Base-by-base conservation (phyloP, 2,888 invertebrate species). In the Tromatobia lineatoria region DNA sequence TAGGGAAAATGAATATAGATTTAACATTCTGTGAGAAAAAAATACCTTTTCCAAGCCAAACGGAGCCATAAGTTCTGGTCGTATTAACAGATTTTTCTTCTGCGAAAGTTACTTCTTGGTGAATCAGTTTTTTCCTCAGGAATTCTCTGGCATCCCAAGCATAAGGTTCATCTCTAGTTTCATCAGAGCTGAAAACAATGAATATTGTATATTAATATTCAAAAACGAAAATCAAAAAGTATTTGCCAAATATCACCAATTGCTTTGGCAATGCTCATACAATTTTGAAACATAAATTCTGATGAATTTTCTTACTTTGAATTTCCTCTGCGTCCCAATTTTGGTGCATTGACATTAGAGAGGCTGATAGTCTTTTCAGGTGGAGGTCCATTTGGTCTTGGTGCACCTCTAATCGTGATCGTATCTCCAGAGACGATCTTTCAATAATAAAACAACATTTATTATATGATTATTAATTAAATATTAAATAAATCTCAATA, bases 71-170 rank as follows among this genome's bases (percentile, higher is more conserved):
- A 93, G 98, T 98, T 86, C 98, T 96, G n/a, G 95, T 95, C 3
- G 96, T 96, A 90, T 97, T 97, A 80, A 97, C 96, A 47, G 97
- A 96, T 91, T 97, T 98, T 91, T 99, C 99, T 74, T 95, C 95
- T 34, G 96, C 96, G 92, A 98, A 99, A 18, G 96, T 95, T 0
- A 99, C 98, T 90, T 98, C 97, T 93, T 98, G 97, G 2, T 99
- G 99, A 90, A 99, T 96, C 47, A 99, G 94, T 93, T 98, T 98
- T 92, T 98, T 98, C 50, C 99, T 96, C 69, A 99, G 95, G 92
- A 97, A 99, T 94, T 99, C 99, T 77, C 99, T 96, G 0, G 99
- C 98, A 92, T 99, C 99, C 99, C 99, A 99, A 0, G 99, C 99
- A 95, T 95, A 99, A 1, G 99, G 98, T 94, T 99, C 98, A 93